Base-by-base conservation (phyloP, 2,888 invertebrate species). In the Apodemia hepburni region DNA sequence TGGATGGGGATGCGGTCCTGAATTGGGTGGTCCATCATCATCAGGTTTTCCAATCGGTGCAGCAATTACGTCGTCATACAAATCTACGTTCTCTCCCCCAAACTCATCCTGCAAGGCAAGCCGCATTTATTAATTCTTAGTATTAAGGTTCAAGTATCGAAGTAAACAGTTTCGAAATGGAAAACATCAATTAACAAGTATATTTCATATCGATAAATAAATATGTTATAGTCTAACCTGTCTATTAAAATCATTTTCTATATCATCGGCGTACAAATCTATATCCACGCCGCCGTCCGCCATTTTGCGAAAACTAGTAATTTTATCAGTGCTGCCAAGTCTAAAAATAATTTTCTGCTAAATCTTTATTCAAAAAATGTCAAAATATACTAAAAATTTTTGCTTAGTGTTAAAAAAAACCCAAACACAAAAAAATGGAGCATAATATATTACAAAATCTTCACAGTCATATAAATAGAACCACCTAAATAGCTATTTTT, bases 211-310 rank as follows among this genome's bases (percentile, higher is more conserved):
- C 3, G 8, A 47, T 8, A 47, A 47, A 47, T 47, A 17, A 47
- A 2, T 17, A n/a, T 8, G 7, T 33, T 47, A 11, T 42, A 60
- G 59, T 63, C 77, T 76, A 73, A 91, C 91, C 83, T 87, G 90
- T 77, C 90, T 83, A 76, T 90, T 91, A 92, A 98, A 98, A 93
- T 98, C 98, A 81, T 97, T 97, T 92, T 98, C 98, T 84, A 98
- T 95, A 93, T 98, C 98, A 85, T 98, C 98, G 74, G 97, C 97
- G 91, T 98, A 98, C 79, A 98, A 94, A 95, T 98, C 98, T 92
- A 98, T 97, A 93, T 98, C 98, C 85, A 95, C 96, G 93, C 97
- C 96, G 93, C 97, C 91, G 92, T 98, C 98, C 93, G 97, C 97
- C 97, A 97, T 97, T 94, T 89, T 88, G 82, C 83, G 79, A 81